Base-by-base conservation (phyloP, 1,140 invertebrate species). In the Harlomillsia oculata region DNA sequence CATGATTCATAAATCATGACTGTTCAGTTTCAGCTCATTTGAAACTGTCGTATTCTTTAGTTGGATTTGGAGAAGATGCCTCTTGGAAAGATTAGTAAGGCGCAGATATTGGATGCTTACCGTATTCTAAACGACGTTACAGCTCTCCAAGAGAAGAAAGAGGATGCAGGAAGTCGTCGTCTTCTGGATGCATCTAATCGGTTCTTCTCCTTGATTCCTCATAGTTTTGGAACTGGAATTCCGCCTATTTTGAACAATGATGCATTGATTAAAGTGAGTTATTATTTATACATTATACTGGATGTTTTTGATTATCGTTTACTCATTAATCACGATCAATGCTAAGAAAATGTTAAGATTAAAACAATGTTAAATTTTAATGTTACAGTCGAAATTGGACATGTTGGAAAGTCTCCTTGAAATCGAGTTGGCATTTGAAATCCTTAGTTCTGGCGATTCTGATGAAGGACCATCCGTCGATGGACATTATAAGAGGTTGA, bases 381-480 rank as follows among this genome's bases (percentile, higher is more conserved):
- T 8, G 5, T 43, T 49, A 13, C 20, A 87, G 76, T 57, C 70
- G n/a, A 95, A 97, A 74, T 79, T 84, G 13, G 84, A 88, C 63
- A 94, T 98, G 90, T 70, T 98, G 37, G 89, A 95, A 62, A 89
- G 84, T 56, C 70, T 99, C 23, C 72, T 92, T 54, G 94, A 98
- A 69, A 89, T 99, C 63, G 93, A 98, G 73, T 81, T 95, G 36
- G 94, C 94, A 0, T 98, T 94, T 72, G 91, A 76, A 65, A 70
- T 98, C 51, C 73, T 97, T 66, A 71, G 73, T 28, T 67, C 67
- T 0, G 68, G 40, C 11, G 43, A 46, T 13, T 20, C 28, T 8
- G 34, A 46, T 3, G 34, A 43, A 14, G 30, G 21, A 5, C 53
- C 41, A 16, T 82, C 83, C 0, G 71, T 99, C 14, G 92, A 97